Base-by-base conservation (phyloP, 2,113 vertebrate species). In the Pedionomus torquatus region DNA sequence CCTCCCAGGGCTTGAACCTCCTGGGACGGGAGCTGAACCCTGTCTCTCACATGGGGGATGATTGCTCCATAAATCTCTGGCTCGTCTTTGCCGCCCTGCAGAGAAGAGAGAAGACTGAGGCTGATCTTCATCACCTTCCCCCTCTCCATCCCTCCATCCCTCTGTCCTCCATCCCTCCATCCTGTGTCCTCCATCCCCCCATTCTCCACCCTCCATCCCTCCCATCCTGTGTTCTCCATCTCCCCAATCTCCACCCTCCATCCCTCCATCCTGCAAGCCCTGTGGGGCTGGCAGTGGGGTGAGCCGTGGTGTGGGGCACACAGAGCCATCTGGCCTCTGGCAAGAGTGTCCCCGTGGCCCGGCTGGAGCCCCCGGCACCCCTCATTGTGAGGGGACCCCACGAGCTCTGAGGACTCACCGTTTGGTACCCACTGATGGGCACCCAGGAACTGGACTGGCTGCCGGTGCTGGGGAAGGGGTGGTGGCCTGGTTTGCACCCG, bases 21-120 rank as follows among this genome's bases (percentile, higher is more conserved):
- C 80, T 64, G 7, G 0, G 52, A 2, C 3, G 5, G 1, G 2
- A 11, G 31, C 26, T 46, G 24, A 64, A 57, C 30, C 18, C 18
- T 3, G 24, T 37, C 3, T 43, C 97, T 97, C 79, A 97, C 97
- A 6, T 94, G 96, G 11, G 94, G 92, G 30, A 97, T 19, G 70
- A 97, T 68, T 0, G 97, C 92, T 61, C 96, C 94, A 0, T 96
- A 97, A 43, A 96, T 30, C 61, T 96, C 97, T 0, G 89, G 1
- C 13, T 96, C 89, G 20, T 92, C 97, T 94, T 96, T 97, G 71
- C 76, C 9, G 4, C 83, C 82, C 97, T 97, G 89, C 17, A 90
- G 35, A 33, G 18, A 58, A 82, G 44, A 70, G 51, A 74, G 55
- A 81, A 85, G 25, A 37, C 7, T 23, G 18, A 65, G 24, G 26